phyloP scores from a whole-genome alignment of 2,797 vertebrate species.

The Halcyon badia region DNA sequence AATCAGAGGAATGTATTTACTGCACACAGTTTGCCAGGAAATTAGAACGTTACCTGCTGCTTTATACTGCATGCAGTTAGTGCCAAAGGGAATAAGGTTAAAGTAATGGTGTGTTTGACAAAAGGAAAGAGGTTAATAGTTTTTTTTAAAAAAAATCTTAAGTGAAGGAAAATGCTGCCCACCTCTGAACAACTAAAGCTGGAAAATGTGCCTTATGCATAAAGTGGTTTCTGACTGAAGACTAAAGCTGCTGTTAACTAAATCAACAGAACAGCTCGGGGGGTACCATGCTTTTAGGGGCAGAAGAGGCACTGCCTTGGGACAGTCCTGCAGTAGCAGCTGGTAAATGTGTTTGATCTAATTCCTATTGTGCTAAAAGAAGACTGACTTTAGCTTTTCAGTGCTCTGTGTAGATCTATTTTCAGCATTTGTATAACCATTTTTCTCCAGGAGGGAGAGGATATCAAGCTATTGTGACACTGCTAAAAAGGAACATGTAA shows the following conservation, averaged over 20 bases:
- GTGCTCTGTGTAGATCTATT: background rate
- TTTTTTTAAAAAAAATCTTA: background rate
- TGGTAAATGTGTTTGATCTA: background rate
- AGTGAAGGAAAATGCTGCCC: background rate
- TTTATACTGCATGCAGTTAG: background rate
- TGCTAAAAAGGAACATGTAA: background rate
- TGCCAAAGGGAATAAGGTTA: background rate
- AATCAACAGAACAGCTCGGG: background rate
- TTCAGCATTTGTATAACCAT: background rate
- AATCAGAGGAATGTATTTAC: background rate
- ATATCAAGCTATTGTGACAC: background rate
- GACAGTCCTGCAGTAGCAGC: background rate
- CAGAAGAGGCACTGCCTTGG: background rate
- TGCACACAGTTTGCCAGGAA: background rate
- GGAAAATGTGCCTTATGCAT: background rate
- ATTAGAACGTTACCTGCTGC: background rate
- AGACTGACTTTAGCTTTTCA: background rate
- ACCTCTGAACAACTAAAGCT: background rate
- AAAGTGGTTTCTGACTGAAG: background rate
- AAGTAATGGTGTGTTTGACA: background rate
- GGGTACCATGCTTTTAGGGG: background rate
- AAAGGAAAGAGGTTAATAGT: background rate
- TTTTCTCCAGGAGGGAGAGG: background rate
- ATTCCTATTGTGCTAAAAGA: background rate
- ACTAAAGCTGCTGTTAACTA: background rate